Conservation (phyloP, 2,113 vertebrate genomes). For the Pimephales promelas region DNA sequence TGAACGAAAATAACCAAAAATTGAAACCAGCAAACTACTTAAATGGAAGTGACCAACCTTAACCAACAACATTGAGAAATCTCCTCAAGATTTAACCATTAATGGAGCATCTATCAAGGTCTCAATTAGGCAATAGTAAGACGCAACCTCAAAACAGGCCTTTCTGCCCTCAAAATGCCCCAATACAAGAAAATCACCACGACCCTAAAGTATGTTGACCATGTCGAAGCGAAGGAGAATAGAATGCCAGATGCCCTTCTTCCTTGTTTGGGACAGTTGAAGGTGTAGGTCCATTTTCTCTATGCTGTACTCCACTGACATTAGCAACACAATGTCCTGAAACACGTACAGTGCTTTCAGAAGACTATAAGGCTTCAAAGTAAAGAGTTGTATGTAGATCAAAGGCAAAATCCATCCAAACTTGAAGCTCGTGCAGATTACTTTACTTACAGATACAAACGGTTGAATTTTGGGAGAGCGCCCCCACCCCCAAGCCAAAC, state of each 20-base stretch:
- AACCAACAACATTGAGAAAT: constrained; percentile 28
- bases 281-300: constrained; percentile 11
- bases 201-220: neutral
- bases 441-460: constrained; percentile 37
- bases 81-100: constrained; percentile 60
- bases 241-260: constrained; percentile 4
- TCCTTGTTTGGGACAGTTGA: constrained; percentile 10
- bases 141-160: constrained; percentile 32
- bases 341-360: constrained; percentile 38
- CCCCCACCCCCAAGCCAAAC: constrained; percentile 33
- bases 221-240: neutral
- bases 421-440: constrained; percentile 40
- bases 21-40: constrained; percentile 28
- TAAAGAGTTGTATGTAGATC: constrained; percentile 44
- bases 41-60: constrained; percentile 52
- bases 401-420: constrained; percentile 55
- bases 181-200: neutral
- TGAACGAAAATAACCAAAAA: constrained; percentile 46
- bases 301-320: constrained; percentile 39
- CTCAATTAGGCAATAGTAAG: constrained; percentile 19
- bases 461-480: constrained; percentile 19
- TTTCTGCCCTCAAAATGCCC: constrained; percentile 1
- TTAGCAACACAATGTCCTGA: constrained; percentile 42
- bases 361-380: constrained; percentile 54
- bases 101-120: constrained; percentile 62